phyloP scores from a whole-genome alignment of 2,797 vertebrate genomes.

The Darevskia nairensis region DNA sequence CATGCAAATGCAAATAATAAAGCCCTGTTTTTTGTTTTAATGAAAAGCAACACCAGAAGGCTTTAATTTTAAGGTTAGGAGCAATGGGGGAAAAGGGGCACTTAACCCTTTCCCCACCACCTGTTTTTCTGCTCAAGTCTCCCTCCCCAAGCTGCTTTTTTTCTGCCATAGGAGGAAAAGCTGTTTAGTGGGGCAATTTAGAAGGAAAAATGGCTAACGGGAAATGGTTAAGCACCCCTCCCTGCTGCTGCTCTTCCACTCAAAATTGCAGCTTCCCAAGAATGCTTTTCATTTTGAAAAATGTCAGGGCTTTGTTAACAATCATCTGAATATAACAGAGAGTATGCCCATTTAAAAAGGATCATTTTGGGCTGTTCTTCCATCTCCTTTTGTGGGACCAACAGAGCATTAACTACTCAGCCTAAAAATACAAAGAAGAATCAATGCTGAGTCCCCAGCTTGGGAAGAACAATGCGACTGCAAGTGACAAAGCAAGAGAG shows the following conservation, averaged over 20 bases:
- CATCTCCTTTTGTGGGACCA: constrained; percentile 30
- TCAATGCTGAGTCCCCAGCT: constrained; percentile 11
- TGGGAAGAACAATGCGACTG: constrained; percentile 23
- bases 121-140: background rate
- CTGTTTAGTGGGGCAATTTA: background rate
- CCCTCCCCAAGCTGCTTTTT: background rate
- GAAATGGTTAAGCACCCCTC: background rate
- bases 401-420: constrained; percentile 22
- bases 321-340: background rate
- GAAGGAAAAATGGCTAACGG: background rate
- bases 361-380: constrained; percentile 7
- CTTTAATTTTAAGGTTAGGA: background rate
- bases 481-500: constrained; percentile 9
- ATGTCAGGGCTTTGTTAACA: background rate
- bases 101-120: background rate
- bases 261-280: background rate
- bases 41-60: background rate
- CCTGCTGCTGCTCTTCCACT: background rate
- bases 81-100: background rate
- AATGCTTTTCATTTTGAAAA: background rate
- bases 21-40: background rate
- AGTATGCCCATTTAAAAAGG: constrained; percentile 2
- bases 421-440: constrained; percentile 24
- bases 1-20: background rate
- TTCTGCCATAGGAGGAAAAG: background rate